Conservation (phyloP, 2,888 invertebrate genomes). For the Xanthostigma xanthostigma region DNA sequence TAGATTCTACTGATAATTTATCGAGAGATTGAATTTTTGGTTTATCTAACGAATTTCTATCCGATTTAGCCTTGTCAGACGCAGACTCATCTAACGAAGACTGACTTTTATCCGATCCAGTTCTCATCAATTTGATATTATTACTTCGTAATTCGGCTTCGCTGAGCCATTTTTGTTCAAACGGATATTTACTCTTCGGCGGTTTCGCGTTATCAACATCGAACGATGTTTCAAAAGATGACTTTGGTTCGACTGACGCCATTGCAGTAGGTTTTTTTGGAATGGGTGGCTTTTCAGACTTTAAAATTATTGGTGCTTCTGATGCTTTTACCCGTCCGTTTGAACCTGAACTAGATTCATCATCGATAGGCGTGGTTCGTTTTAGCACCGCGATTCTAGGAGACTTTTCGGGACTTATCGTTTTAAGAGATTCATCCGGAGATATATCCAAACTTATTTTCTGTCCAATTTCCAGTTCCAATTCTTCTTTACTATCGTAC, state of each 20-base stretch:
- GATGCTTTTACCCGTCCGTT: not conserved
- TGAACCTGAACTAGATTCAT: slow-evolving; percentile 21
- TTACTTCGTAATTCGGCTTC: slow-evolving; percentile 27
- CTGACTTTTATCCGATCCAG: slow-evolving; percentile 25
- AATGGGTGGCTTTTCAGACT: slow-evolving; percentile 11
- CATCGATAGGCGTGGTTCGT: slow-evolving; percentile 30
- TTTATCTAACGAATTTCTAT: slow-evolving; percentile 21
- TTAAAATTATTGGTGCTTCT: not conserved
- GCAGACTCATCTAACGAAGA: slow-evolving; percentile 26
- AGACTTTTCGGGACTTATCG: slow-evolving; percentile 6
- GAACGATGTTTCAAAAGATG: not conserved
- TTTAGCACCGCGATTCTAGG: slow-evolving; percentile 27
- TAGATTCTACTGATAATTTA: slow-evolving; percentile 42
- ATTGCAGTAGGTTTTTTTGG: slow-evolving; percentile 21
- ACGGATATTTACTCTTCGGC: slow-evolving; percentile 26
- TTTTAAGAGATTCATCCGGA: slow-evolving; percentile 3
- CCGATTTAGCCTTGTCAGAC: slow-evolving; percentile 17
- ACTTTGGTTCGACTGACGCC: slow-evolving; percentile 18
- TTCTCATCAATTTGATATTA: slow-evolving; percentile 26
- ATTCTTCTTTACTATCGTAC: slow-evolving; percentile 46
- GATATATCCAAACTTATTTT: not conserved
- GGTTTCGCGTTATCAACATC: not conserved
- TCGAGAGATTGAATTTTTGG: slow-evolving; percentile 24
- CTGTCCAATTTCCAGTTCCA: slow-evolving; percentile 34
- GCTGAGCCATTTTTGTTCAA: slow-evolving; percentile 30